Conservation (phyloP, 2,888 invertebrate species). For the Allacma fusca region DNA sequence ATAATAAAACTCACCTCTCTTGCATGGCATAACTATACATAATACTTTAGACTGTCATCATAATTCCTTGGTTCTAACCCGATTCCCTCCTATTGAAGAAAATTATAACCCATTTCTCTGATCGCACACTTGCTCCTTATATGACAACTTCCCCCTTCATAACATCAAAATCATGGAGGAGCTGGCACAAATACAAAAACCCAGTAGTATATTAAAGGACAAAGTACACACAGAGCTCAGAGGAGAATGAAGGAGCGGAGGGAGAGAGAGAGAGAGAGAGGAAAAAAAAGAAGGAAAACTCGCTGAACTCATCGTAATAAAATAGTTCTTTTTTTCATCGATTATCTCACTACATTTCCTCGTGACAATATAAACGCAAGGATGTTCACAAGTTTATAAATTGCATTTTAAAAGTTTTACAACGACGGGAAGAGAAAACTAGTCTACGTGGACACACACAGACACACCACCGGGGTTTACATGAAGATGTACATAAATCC, state of each 20-base stretch:
- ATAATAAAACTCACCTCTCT: constrained; percentile 11
- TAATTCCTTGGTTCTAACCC: constrained; percentile 31
- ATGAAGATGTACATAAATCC: too few relatives aligned
- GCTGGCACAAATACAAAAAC: constrained; percentile 1
- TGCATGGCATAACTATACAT: constrained; percentile 9
- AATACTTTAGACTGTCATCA: constrained; percentile 29
- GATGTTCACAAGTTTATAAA: constrained; percentile 18
- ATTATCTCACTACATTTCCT: constrained; percentile 30
- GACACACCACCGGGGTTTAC: too few relatives aligned
- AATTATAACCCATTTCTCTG: constrained; percentile 14
- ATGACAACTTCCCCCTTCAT: constrained; percentile 10
- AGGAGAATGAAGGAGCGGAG: neutral
- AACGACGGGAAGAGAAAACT: neutral
- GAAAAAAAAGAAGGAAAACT: neutral
- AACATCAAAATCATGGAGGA: neutral
- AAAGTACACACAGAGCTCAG: neutral
- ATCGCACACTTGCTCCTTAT: neutral
- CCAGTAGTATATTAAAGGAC: neutral
- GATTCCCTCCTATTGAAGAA: constrained; percentile 23
- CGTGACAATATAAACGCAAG: constrained; percentile 3
- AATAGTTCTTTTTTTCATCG: constrained; percentile 27
- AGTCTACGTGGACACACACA: too few relatives aligned
- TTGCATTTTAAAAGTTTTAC: constrained; percentile 28
- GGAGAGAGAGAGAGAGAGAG: neutral
- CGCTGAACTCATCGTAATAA: constrained; percentile 8